A percentile compares a stretch with the other conserved stretches of the same genome.
These are phyloP conservation scores for Hermodice carunculata DNA, from an alignment of 2,888 invertebrate genomes.

Conservation along the genomic window DNA sequence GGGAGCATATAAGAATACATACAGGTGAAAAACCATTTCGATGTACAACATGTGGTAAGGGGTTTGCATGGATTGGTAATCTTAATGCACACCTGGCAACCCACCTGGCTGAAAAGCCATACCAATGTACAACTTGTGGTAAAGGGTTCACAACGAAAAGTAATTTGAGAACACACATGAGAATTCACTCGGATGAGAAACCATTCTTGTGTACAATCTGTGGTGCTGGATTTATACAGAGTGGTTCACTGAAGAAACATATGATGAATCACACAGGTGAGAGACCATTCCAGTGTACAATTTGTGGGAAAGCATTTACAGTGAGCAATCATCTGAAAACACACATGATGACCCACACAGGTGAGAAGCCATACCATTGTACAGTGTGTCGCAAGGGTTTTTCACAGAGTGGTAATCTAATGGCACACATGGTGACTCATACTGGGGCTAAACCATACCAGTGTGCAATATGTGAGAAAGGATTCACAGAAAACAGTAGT, in stretches of 20 bases:
- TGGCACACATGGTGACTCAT: background rate
- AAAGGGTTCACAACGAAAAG: background rate
- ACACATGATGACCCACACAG: conserved; percentile 3
- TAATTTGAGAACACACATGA: background rate
- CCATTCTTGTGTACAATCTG: conserved; percentile 2
- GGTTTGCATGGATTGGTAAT: background rate
- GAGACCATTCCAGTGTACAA: background rate
- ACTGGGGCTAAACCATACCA: background rate
- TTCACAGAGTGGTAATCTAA: background rate
- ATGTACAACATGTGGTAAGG: background rate
- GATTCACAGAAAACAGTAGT: background rate
- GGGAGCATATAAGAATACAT: no score
- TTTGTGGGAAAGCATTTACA: background rate
- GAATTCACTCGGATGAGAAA: background rate
- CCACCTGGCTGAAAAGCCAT: background rate
- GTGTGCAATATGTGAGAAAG: background rate
- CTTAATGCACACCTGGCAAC: background rate
- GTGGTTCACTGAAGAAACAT: background rate
- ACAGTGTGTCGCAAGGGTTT: background rate
- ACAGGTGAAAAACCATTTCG: background rate
- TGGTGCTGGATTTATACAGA: background rate
- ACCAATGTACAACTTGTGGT: background rate
- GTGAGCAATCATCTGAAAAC: background rate
- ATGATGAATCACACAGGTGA: background rate
- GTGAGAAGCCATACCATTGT: background rate